Evolutionary conservation across 2,888 invertebrate species (phyloP).

Genomic region (Cheilosia grossa): DNA sequence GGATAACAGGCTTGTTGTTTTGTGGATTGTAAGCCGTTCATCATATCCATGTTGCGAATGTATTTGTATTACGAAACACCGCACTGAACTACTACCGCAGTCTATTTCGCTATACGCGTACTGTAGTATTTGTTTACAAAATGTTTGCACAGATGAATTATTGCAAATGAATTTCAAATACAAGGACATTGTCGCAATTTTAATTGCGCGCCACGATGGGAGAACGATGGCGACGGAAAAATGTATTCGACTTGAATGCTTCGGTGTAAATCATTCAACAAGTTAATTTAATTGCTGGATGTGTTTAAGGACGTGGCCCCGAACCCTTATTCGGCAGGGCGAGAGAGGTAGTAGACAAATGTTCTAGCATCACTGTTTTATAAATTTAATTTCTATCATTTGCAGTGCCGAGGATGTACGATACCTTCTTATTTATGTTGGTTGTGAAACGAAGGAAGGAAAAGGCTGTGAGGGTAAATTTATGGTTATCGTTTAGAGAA

Average conservation of each 20-base stretch:
- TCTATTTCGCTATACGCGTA: background rate
- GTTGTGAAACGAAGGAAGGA: no score
- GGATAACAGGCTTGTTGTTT: background rate
- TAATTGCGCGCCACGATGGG: slow-evolving; percentile 3
- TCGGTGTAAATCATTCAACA: slow-evolving; percentile 11
- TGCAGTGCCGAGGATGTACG: no score
- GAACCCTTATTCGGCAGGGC: no score
- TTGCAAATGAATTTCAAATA: slow-evolving; percentile 14
- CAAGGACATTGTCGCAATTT: slow-evolving; percentile 25
- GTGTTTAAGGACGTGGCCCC: background rate
- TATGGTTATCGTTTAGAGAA: no score
- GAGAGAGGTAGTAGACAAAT: no score
- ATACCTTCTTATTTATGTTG: no score
- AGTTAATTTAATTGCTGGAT: slow-evolving; percentile 18
- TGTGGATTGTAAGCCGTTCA: background rate
- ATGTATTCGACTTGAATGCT: slow-evolving; percentile 4
- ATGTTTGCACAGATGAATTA: slow-evolving; percentile 5
- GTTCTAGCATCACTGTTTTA: no score
- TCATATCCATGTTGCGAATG: background rate
- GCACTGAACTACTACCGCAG: background rate
- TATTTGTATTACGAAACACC: background rate
- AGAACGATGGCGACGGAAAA: background rate
- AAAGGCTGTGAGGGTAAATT: no score
- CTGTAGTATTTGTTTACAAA: background rate
- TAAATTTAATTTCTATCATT: no score